Evolutionary conservation across 2,797 vertebrate genomes (phyloP).

Genomic region (Leptoclinus maculatus): DNA sequence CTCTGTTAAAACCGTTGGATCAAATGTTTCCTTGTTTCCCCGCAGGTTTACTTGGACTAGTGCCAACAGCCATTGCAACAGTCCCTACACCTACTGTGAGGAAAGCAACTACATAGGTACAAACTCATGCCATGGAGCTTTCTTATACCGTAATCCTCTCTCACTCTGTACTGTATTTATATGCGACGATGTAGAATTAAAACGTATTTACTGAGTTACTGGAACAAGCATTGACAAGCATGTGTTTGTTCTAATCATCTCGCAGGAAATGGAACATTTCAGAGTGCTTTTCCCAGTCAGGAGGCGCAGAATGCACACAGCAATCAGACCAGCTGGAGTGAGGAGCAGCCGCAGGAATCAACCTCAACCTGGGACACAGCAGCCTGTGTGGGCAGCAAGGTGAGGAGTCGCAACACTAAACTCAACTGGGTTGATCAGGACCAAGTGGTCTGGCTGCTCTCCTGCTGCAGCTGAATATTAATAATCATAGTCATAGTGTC

Average conservation of each 20-base stretch:
- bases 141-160: no score
- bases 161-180: background rate
- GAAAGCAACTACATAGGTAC: slow-evolving; percentile 75
- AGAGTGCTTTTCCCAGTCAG: slow-evolving; percentile 85
- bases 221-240: background rate
- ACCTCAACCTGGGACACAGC: slow-evolving; percentile 89
- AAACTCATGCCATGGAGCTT: slow-evolving; percentile 19
- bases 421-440: background rate
- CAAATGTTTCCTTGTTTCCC: slow-evolving; percentile 9
- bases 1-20: background rate
- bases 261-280: slow-evolving; percentile 90
- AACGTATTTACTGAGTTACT: background rate
- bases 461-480: background rate
- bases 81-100: slow-evolving; percentile 76
- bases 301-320: slow-evolving; percentile 81
- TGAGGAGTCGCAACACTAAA: slow-evolving; percentile 41
- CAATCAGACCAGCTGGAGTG: slow-evolving; percentile 80
- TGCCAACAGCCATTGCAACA: slow-evolving; percentile 78
- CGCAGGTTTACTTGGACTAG: slow-evolving; percentile 83
- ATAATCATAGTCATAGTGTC: background rate
- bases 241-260: background rate
- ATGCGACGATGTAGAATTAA: background rate
- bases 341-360: slow-evolving; percentile 79
- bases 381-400: slow-evolving; percentile 88
- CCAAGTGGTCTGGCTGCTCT: background rate